phyloP scores from a whole-genome alignment of 1,140 invertebrate species.

The Brachionus sp. region DNA sequence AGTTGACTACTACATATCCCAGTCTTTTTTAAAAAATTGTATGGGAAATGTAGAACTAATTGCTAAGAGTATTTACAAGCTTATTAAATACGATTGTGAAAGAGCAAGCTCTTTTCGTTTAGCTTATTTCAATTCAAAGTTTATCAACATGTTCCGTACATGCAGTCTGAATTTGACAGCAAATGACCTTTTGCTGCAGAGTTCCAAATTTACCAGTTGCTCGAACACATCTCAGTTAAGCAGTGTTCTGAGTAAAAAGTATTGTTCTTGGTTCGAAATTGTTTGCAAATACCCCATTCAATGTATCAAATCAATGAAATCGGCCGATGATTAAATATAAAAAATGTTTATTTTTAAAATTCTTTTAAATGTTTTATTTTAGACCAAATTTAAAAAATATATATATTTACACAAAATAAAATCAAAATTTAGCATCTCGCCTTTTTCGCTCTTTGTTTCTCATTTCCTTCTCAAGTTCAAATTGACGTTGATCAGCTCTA shows the following conservation, averaged over 20 bases:
- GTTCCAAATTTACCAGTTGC: constrained; percentile 7
- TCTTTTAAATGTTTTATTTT: not conserved
- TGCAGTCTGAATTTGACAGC: constrained; percentile 5
- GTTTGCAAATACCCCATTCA: constrained; percentile 36
- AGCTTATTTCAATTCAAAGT: constrained; percentile 42
- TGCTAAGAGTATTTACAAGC: constrained; percentile 31
- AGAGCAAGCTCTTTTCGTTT: constrained; percentile 16
- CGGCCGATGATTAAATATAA: not conserved
- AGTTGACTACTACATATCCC: constrained; percentile 36
- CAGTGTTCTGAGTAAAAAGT: constrained; percentile 18
- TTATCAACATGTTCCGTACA: constrained; percentile 35
- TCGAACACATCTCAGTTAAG: not conserved
- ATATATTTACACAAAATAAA: constrained; percentile 3
- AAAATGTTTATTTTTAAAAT: not conserved
- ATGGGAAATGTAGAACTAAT: constrained; percentile 23
- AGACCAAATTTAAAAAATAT: not conserved
- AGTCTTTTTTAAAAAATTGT: constrained; percentile 33
- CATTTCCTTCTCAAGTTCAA: constrained; percentile 72
- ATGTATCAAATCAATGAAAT: constrained; percentile 33
- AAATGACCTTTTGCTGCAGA: constrained; percentile 12
- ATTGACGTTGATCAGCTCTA: constrained; percentile 78
- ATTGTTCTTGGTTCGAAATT: constrained; percentile 40
- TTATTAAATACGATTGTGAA: constrained; percentile 37
- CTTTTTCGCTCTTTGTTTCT: constrained; percentile 31
- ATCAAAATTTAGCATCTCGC: constrained; percentile 29